These are phyloP conservation scores for Otis tarda DNA, from an alignment of 2,113 vertebrate genomes.

Conservation along the genomic window DNA sequence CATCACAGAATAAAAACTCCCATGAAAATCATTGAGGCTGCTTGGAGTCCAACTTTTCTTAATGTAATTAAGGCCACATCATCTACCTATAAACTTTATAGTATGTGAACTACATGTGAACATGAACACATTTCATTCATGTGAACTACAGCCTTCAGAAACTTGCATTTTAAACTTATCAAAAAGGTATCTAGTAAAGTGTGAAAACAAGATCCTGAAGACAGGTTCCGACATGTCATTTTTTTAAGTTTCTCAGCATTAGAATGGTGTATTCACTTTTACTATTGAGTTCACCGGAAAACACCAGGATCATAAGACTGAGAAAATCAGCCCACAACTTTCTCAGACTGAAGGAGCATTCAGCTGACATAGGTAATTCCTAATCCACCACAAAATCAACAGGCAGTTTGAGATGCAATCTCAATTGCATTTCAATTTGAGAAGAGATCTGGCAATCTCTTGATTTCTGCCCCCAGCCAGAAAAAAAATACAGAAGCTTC, in stretches of 20 bases:
- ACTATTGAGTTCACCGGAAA: background rate
- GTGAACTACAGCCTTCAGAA: background rate
- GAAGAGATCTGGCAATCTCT: background rate
- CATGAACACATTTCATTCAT: background rate
- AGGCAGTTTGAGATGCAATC: background rate
- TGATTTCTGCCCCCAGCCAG: background rate
- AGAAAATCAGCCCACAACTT: background rate
- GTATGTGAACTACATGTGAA: background rate
- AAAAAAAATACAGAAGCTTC: background rate
- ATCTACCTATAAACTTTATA: background rate
- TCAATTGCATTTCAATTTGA: accelerated
- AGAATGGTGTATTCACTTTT: background rate
- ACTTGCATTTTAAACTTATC: background rate
- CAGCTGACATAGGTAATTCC: background rate
- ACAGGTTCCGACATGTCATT: background rate
- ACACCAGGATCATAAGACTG: background rate
- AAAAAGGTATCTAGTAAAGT: background rate
- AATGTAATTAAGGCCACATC: accelerated
- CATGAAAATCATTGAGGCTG: background rate
- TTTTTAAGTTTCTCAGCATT: background rate
- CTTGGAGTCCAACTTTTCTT: background rate
- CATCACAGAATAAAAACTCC: background rate
- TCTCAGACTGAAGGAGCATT: background rate
- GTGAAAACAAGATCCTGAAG: background rate
- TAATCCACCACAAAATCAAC: background rate